Conservation (phyloP, 2,113 vertebrate genomes). For the Siphamia tubifer region DNA sequence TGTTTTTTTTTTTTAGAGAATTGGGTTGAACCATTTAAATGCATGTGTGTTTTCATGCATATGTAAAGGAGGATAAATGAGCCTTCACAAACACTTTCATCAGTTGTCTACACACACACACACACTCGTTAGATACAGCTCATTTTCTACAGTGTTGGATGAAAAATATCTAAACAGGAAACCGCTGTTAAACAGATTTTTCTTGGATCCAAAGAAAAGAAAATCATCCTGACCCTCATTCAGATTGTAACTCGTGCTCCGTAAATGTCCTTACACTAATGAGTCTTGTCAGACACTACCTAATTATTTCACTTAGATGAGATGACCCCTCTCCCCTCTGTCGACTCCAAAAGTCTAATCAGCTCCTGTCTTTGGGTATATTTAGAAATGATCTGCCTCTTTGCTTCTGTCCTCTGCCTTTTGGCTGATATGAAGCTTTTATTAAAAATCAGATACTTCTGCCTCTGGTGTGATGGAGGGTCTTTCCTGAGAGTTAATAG, state of each 20-base stretch:
- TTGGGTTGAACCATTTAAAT: no score
- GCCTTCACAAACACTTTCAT: no score
- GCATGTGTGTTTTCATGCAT: no score
- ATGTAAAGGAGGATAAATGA: no score
- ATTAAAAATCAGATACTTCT: not conserved
- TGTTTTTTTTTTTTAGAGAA: no score
- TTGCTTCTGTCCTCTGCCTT: not conserved
- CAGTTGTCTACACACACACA: not conserved
- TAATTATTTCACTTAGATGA: conserved; percentile 8
- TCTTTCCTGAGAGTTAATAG: not conserved
- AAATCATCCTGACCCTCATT: not conserved
- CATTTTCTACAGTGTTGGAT: not conserved
- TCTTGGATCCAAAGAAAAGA: no score
- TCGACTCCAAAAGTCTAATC: not conserved
- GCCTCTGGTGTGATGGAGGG: no score
- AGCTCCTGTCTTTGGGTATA: not conserved
- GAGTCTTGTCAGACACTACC: not conserved
- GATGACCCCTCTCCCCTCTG: not conserved
- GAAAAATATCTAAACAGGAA: not conserved
- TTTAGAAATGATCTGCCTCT: not conserved
- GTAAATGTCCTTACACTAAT: not conserved
- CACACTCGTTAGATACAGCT: not conserved
- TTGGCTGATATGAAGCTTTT: not conserved
- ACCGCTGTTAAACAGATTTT: not conserved
- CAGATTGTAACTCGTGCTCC: not conserved